phyloP scores from a whole-genome alignment of 2,888 invertebrate genomes.

The Iphiclides podalirius region DNA sequence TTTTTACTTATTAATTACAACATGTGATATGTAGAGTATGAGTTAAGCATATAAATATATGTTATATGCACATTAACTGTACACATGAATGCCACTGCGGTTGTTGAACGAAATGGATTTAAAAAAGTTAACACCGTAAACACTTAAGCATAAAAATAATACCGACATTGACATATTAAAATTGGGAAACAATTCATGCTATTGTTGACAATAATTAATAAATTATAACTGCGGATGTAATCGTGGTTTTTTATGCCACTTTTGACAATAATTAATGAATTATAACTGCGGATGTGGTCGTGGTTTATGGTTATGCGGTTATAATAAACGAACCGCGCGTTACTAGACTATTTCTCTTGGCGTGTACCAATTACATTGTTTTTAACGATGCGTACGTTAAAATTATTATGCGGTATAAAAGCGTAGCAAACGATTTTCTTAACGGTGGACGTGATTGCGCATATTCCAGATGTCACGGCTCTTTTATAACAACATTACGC shows the following conservation, averaged over 20 bases:
- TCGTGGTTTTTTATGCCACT: conserved; percentile 25
- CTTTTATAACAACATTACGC: conserved; percentile 17
- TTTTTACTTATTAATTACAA: too few species aligned
- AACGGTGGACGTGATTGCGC: conserved; percentile 22
- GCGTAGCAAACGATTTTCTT: conserved; percentile 29
- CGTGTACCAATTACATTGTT: conserved; percentile 50
- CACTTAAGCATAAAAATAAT: too few species aligned
- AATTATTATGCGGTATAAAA: conserved; percentile 38
- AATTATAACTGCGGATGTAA: conserved; percentile 36
- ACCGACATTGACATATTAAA: too few species aligned
- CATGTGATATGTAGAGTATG: too few species aligned
- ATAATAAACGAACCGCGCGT: conserved; percentile 46
- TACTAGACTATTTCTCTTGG: conserved; percentile 40
- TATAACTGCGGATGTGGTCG: conserved; percentile 33
- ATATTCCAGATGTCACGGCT: conserved; percentile 19
- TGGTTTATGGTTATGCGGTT: conserved; percentile 37
- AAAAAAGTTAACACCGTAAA: too few species aligned
- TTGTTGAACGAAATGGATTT: too few species aligned
- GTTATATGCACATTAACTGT: too few species aligned
- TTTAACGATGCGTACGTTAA: conserved; percentile 45
- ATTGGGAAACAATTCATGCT: too few species aligned
- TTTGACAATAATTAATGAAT: conserved; percentile 34
- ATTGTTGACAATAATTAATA: conserved; percentile 30
- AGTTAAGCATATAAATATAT: too few species aligned
- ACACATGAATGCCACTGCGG: too few species aligned